These are phyloP conservation scores for Micropoecilia bifurca DNA, from an alignment of 2,797 vertebrate genomes.

Conservation along the genomic window DNA sequence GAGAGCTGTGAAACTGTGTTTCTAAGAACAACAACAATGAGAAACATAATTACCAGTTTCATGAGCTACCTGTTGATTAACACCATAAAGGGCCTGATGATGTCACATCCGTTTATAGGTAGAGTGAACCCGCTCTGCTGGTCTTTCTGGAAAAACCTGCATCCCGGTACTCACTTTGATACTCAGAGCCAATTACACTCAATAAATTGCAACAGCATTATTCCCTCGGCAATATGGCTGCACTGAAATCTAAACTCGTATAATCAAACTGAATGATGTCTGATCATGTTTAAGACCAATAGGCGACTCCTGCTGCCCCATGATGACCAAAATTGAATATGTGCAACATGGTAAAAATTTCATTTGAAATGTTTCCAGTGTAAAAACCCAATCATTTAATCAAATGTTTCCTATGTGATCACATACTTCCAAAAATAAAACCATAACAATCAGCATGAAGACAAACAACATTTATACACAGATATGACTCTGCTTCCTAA, in stretches of 20 bases:
- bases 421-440: not conserved
- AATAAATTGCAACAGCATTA: not conserved
- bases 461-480: not conserved
- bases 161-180: not conserved
- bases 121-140: not conserved
- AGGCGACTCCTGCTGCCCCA: not conserved
- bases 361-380: not conserved
- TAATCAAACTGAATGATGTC: not conserved
- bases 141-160: conserved; percentile 7
- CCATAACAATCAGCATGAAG: not conserved
- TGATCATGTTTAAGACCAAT: not conserved
- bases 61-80: not conserved
- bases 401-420: not conserved
- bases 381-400: not conserved
- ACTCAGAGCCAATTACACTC: not conserved
- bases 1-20: not conserved
- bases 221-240: not conserved
- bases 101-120: not conserved
- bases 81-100: not conserved
- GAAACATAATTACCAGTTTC: not conserved
- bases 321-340: not conserved
- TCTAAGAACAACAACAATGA: not conserved
- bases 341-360: not conserved
- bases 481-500: not conserved
- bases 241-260: not conserved